Base-by-base conservation (phyloP, 1,140 invertebrate species). In the Brachionus asplanchnoidis region DNA sequence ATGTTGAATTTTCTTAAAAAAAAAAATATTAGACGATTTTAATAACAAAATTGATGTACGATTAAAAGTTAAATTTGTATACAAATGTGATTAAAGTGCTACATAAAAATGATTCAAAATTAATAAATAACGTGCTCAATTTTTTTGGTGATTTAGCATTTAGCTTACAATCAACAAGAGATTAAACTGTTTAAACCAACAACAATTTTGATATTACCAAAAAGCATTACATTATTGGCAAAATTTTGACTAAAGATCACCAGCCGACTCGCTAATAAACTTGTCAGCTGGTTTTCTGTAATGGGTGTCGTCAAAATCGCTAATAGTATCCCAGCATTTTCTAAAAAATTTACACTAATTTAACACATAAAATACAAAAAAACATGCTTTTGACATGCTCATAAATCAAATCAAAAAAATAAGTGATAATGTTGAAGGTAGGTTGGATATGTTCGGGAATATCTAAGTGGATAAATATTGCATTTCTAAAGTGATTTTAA, bases 331-430 rank as follows among this genome's bases (percentile, higher is more conserved):
- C 68, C 68, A 73, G 17, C 17, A 20, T 73, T 73, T 42, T 73
- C 68, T 73, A 73, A 32, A 60, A 56, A 60, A 60, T 60, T 60
- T 60, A 60, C 53, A 60, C 53, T 20, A 60, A 32, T 68, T 68
- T 32, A 68, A 68, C 26, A 68, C 32, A 32, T 32, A 73, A 44
- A 40, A 17, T 73, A 40, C 28, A 40, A 40, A 40, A 42, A n/a
- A 40, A 40, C 36, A 40, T 73, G 28, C 40, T 73, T 42, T 20
- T 42, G n/a, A 42, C 66, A 68, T 32, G 53, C 53, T 14, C 5
- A 53, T 53, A 23, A 60, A n/a, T n/a, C n/a, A n/a, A 60, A 20
- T 60, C 9, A 23, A 60, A 60, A 23, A 60, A 60, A 60, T 20
- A 26, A 23, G 53, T 60, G 53, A 60, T 7, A 20, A 20, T 60